Evolutionary conservation across 2,888 invertebrate genomes (phyloP).

Genomic region (Malachius bipustulatus): DNA sequence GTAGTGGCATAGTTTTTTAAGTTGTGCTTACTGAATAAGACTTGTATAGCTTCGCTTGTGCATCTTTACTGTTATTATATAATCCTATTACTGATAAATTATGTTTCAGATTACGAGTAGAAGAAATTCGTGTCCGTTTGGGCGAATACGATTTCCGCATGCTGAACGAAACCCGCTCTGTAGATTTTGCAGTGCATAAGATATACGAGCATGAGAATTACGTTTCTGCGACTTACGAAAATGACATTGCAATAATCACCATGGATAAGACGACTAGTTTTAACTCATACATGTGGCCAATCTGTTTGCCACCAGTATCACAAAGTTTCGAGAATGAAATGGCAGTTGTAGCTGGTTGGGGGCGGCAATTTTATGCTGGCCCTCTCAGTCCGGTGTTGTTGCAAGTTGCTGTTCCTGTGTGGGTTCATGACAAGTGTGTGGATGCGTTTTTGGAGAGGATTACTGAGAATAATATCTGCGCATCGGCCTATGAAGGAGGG

Average conservation of each 20-base stretch:
- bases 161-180: slow-evolving; percentile 54
- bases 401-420: slow-evolving; percentile 69
- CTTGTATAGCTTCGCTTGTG: no score
- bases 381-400: slow-evolving; percentile 46
- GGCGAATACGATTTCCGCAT: slow-evolving; percentile 70
- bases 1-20: no score
- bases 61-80: no score
- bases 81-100: no score
- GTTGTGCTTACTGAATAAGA: no score
- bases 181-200: slow-evolving; percentile 55
- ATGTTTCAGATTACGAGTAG: slow-evolving; percentile 41
- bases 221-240: slow-evolving; percentile 52
- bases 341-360: slow-evolving; percentile 70
- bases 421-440: slow-evolving; percentile 55
- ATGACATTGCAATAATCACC: slow-evolving; percentile 68
- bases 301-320: slow-evolving; percentile 64
- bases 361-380: slow-evolving; percentile 60
- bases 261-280: slow-evolving; percentile 54
- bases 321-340: slow-evolving; percentile 47
- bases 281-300: slow-evolving; percentile 71
- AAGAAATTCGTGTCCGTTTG: slow-evolving; percentile 55
- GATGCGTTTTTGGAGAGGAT: slow-evolving; percentile 51
- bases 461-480: slow-evolving; percentile 60
- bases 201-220: slow-evolving; percentile 58
- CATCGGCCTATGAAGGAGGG: slow-evolving; percentile 63